These are phyloP conservation scores for Agrotis puta DNA, from an alignment of 2,888 invertebrate genomes.

Conservation along the genomic window DNA sequence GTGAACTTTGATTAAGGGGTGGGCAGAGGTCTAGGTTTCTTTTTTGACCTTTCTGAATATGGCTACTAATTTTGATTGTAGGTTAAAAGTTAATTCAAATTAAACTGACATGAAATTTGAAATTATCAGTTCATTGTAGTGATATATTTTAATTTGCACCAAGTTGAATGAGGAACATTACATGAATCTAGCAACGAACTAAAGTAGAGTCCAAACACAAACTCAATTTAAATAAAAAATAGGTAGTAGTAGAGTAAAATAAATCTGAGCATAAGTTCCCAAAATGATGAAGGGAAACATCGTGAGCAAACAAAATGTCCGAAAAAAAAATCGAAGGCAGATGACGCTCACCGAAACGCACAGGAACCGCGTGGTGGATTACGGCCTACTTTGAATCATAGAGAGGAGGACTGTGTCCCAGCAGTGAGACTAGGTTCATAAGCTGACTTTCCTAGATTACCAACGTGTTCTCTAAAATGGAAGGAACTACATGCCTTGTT, in stretches of 20 bases:
- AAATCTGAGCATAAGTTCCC: too few species aligned
- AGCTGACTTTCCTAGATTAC: too few species aligned
- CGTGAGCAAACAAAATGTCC: not conserved
- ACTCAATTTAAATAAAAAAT: too few species aligned
- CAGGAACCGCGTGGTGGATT: not conserved
- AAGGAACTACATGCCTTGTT: not conserved
- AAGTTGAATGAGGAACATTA: too few species aligned
- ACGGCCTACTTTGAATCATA: not conserved
- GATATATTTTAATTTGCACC: too few species aligned
- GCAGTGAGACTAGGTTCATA: not conserved
- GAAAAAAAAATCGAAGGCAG: not conserved
- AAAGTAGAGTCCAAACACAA: too few species aligned
- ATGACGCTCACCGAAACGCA: not conserved
- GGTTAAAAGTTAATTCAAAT: not conserved
- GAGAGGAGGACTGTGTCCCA: not conserved
- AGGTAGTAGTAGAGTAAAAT: too few species aligned
- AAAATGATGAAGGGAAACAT: not conserved
- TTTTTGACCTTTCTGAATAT: constrained; percentile 11
- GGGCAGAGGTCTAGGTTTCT: not conserved
- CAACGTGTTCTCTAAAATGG: not conserved
- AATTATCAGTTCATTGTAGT: not conserved
- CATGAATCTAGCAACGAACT: too few species aligned
- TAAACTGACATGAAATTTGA: not conserved
- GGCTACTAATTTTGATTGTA: not conserved
- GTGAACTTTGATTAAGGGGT: constrained; percentile 21